Percentiles rank a stretch among this genome's conserved stretches.
Conservation (phyloP, 1,140 invertebrate species). For the Steinernema feltiae region DNA sequence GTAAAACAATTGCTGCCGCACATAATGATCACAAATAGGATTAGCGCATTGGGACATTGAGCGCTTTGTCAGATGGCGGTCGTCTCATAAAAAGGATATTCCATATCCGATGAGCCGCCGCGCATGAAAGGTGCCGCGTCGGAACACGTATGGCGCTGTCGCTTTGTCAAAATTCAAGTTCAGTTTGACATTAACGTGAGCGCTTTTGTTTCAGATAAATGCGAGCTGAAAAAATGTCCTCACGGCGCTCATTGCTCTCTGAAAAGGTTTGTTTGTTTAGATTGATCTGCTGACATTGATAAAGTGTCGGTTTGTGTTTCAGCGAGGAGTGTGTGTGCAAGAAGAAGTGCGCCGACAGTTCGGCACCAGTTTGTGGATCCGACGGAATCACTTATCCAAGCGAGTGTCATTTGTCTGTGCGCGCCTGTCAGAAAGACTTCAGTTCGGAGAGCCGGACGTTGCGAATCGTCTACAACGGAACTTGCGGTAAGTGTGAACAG, state of each 20-base stretch:
- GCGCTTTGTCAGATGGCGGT: not conserved
- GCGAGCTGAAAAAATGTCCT: not conserved
- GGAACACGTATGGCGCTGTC: no score
- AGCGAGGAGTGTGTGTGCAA: slow-evolving; percentile 26
- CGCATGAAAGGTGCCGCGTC: not conserved
- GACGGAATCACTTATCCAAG: slow-evolving; percentile 72
- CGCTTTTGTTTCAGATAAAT: slow-evolving; percentile 9
- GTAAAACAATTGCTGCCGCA: not conserved
- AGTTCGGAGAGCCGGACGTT: slow-evolving; percentile 8
- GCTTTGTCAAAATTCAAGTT: no score
- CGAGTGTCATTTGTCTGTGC: slow-evolving; percentile 66
- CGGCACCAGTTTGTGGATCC: slow-evolving; percentile 67
- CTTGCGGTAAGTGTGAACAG: slow-evolving; percentile 16
- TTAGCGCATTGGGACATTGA: not conserved
- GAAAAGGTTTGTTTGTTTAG: not conserved
- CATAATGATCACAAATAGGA: not conserved
- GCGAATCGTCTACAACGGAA: slow-evolving; percentile 18
- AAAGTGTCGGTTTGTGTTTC: not conserved
- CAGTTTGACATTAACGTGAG: no score
- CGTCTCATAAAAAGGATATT: not conserved
- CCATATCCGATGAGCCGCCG: not conserved
- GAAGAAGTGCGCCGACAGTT: slow-evolving; percentile 54
- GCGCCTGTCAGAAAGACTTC: slow-evolving; percentile 14
- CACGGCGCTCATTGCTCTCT: not conserved
- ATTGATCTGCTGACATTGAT: not conserved